These are phyloP conservation scores for Carollia perspicillata DNA, from an alignment of 2,113 vertebrate genomes.

Conservation along the genomic window DNA sequence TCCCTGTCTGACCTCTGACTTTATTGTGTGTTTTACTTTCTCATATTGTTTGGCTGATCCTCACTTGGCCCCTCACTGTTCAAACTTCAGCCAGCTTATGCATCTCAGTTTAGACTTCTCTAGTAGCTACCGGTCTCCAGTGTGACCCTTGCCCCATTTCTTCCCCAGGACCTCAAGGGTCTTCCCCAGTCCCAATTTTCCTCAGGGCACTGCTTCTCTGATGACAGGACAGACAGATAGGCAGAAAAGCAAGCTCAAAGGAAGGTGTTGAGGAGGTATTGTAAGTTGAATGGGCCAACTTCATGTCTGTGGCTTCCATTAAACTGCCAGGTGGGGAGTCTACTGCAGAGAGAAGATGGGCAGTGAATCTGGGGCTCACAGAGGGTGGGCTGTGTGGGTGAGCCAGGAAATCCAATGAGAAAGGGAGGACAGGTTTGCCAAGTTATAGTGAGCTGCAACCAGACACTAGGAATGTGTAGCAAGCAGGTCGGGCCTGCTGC, in stretches of 20 bases:
- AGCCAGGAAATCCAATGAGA: not conserved
- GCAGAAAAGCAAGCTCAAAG: not conserved
- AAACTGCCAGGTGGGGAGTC: not conserved
- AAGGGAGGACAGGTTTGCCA: not conserved
- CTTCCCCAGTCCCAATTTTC: not conserved
- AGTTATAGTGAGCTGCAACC: not conserved
- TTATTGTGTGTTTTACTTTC: not conserved
- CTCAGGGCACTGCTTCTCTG: not conserved
- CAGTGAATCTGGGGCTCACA: not conserved
- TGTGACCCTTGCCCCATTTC: too few relatives aligned
- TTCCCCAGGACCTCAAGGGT: not conserved
- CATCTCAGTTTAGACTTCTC: not conserved
- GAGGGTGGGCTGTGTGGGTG: not conserved
- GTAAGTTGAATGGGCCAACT: not conserved
- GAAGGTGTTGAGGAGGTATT: not conserved
- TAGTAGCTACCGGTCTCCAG: not conserved
- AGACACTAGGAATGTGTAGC: not conserved
- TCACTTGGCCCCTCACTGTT: not conserved
- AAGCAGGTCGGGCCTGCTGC: not conserved
- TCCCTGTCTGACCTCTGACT: not conserved
- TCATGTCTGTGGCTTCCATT: not conserved
- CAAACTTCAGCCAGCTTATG: not conserved
- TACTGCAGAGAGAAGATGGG: not conserved
- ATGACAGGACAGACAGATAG: not conserved
- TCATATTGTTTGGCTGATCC: not conserved